Evolutionary conservation across 2,888 invertebrate genomes (phyloP), one percentile per base, ranked within the genome.

Genomic region (Diaperis boleti): DNA sequence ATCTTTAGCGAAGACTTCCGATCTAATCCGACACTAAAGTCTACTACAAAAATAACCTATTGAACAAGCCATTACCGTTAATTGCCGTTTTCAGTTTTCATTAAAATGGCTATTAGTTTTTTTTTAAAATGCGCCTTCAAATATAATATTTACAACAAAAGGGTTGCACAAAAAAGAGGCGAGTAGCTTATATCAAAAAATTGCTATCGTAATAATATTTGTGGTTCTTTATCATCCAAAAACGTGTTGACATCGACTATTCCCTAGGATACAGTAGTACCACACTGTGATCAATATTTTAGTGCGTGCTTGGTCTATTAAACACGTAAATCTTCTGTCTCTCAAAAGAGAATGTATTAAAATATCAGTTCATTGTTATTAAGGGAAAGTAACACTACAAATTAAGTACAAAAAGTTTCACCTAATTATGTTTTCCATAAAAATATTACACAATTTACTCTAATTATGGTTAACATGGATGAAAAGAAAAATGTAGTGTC

Each of bases 201-300:
- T 33, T n/a, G 8, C n/a, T n/a, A 3, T 33, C 33, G 11, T 41
- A 41, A 17, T 11, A 22, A 11, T 17, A 33, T 31, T 37, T n/a
- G n/a, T n/a, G n/a, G n/a, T n/a, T n/a, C n/a, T n/a, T n/a, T n/a
- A n/a, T n/a, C n/a, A n/a, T n/a, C n/a, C n/a, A 6, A 39, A 49
- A 15, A 47, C 10, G 49, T 61, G 61, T 61, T 61, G 55, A 18
- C 61, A 55, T 61, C 54, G 61, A 45, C 37, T n/a, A 55, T 55
- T 61, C 44, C 61, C 61, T 54, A 55, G 61, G 61, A 54, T 55
- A 61, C 61, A 61, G 55, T 61, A 15, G 39, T 45, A 45, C 44
- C 55, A 39, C 31, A 15, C 17, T 37, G 33, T 42, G 44, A 61
- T 61, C 61, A 55, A 61, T 61, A 61, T 37, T 60, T 26, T 26